These are phyloP conservation scores for Sebastiscus tertius DNA, from an alignment of 2,797 vertebrate species.

Conservation along the genomic window DNA sequence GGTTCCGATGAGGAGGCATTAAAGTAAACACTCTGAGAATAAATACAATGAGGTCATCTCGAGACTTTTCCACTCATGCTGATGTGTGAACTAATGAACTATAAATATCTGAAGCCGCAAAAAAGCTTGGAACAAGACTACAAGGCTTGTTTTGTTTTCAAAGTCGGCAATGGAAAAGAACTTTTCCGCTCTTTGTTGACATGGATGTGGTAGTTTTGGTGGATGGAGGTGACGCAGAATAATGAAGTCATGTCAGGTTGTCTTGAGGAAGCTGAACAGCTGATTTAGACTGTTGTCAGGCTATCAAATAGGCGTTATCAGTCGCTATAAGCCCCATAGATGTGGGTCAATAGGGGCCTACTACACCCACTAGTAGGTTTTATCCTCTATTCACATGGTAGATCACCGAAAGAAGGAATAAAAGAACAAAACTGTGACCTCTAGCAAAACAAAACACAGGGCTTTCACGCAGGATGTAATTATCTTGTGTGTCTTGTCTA, in stretches of 20 bases:
- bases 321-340: too few species aligned
- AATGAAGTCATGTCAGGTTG: conserved; percentile 31
- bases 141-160: conserved; percentile 41
- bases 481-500: too few species aligned
- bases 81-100: conserved; percentile 49
- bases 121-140: not conserved
- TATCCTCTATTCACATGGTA: not conserved
- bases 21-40: conserved; percentile 28
- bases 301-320: too few species aligned
- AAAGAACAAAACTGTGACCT: not conserved
- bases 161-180: conserved; percentile 42
- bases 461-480: too few species aligned
- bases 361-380: not conserved
- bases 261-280: conserved; percentile 16
- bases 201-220: conserved; percentile 12
- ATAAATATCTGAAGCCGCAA: conserved; percentile 45
- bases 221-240: conserved; percentile 26
- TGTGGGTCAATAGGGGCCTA: not conserved
- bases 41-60: conserved; percentile 39
- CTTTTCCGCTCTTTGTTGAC: conserved; percentile 37
- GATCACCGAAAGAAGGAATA: not conserved
- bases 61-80: conserved; percentile 43
- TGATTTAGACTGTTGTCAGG: not conserved
- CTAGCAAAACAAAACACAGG: not conserved
- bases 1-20: conserved; percentile 1